Evolutionary conservation across 2,113 vertebrate species (phyloP).

Genomic region (Leucoraja erinaceus): DNA sequence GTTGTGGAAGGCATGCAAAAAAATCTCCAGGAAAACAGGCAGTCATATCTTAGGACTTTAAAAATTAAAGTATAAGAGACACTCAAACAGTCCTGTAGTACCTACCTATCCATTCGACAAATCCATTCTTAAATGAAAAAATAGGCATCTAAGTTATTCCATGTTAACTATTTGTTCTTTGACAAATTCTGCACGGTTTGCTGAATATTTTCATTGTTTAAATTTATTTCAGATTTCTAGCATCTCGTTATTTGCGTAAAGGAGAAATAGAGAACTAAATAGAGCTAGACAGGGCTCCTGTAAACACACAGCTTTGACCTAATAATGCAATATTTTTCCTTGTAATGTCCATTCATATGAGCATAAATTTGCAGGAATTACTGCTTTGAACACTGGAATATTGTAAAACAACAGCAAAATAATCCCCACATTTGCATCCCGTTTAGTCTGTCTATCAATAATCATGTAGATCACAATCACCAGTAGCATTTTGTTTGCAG

Average conservation of each 20-base stretch:
- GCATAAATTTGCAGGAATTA: background rate
- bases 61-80: background rate
- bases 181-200: too few relatives aligned
- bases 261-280: too few relatives aligned
- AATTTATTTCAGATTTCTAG: too few relatives aligned
- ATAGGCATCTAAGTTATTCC: background rate
- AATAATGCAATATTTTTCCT: background rate
- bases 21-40: background rate
- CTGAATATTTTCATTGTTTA: too few relatives aligned
- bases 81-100: too few relatives aligned
- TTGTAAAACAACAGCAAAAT: background rate
- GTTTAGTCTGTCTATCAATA: background rate
- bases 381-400: background rate
- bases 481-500: too few relatives aligned
- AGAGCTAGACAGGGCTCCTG: too few relatives aligned
- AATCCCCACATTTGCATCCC: background rate
- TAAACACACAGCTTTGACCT: too few relatives aligned
- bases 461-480: too few relatives aligned
- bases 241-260: too few relatives aligned
- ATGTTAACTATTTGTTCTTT: too few relatives aligned
- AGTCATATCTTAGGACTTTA: background rate
- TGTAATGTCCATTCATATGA: background rate
- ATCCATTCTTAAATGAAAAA: too few relatives aligned
- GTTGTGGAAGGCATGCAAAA: background rate
- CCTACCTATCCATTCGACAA: background rate